Percentiles rank a stretch among this genome's conserved stretches.
Evolutionary conservation across 2,797 vertebrate species (phyloP).

Genomic region (Tadarida brasiliensis): DNA sequence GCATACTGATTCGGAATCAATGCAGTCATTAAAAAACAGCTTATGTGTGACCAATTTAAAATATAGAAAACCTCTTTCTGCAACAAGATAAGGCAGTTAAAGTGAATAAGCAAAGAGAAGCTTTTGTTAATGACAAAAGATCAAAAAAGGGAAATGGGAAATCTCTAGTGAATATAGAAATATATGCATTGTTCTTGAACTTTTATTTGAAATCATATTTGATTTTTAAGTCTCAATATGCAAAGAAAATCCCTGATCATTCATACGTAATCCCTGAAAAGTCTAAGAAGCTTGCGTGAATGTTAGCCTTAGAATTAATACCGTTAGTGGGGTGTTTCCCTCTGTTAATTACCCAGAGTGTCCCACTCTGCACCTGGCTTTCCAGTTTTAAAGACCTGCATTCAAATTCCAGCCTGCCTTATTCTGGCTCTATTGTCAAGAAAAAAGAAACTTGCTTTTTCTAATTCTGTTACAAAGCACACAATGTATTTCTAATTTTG

Average conservation of each 20-base stretch:
- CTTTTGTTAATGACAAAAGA: slow-evolving; percentile 9
- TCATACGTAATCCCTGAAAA: slow-evolving; percentile 59
- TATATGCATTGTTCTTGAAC: not conserved
- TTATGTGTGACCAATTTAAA: slow-evolving; percentile 70
- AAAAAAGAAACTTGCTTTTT: slow-evolving; percentile 11
- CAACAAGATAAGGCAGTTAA: not conserved
- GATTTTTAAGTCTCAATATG: slow-evolving; percentile 66
- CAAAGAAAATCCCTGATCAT: slow-evolving; percentile 63
- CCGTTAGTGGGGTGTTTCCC: not conserved
- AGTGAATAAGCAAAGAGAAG: slow-evolving; percentile 47
- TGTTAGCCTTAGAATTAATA: slow-evolving; percentile 42
- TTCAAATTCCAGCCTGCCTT: not conserved
- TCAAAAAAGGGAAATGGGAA: not conserved
- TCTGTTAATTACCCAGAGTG: not conserved
- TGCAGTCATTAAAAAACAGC: slow-evolving; percentile 47
- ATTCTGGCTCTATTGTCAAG: not conserved
- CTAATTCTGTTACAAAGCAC: not conserved
- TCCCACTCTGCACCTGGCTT: not conserved
- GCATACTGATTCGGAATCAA: slow-evolving; percentile 59
- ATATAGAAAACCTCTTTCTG: slow-evolving; percentile 65
- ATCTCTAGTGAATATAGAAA: not conserved
- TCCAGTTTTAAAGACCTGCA: slow-evolving; percentile 34
- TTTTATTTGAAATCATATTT: slow-evolving; percentile 65
- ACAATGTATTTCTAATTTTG: no score
- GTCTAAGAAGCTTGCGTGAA: slow-evolving; percentile 33